A percentile compares a stretch with the other conserved stretches of the same genome.
Conservation (phyloP, 2,797 vertebrate genomes). For the Gymnothorax javanicus region DNA sequence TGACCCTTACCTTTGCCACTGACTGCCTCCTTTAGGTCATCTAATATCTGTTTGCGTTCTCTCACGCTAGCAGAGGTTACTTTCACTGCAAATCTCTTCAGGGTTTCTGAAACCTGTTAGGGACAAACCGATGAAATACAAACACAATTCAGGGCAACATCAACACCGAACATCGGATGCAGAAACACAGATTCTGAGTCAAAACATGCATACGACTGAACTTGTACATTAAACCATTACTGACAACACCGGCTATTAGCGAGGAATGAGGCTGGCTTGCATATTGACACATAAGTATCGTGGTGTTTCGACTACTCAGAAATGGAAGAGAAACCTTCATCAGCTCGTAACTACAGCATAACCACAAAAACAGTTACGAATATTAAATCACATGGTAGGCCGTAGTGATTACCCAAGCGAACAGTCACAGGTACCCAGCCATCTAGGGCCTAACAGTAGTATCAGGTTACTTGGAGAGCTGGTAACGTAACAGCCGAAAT, state of each 20-base stretch:
- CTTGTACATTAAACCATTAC: not conserved
- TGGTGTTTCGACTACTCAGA: not conserved
- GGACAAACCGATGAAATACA: not conserved
- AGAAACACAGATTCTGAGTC: not conserved
- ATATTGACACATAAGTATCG: not conserved
- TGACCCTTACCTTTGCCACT: conserved; percentile 81
- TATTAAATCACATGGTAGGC: not conserved
- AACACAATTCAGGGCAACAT: not conserved
- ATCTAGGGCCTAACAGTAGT: not conserved
- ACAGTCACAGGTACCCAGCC: not conserved
- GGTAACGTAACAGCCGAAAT: not conserved
- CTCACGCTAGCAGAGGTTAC: conserved; percentile 94
- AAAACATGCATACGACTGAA: not conserved
- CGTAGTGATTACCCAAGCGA: not conserved
- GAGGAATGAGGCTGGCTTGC: not conserved
- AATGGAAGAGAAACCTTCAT: not conserved
- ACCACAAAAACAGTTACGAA: not conserved
- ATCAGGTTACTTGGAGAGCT: not conserved
- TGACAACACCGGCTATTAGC: not conserved
- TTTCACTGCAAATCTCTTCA: conserved; percentile 92
- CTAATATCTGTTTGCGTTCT: conserved; percentile 86
- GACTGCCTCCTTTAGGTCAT: conserved; percentile 84
- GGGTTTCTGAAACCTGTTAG: conserved; percentile 86
- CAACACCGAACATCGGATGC: not conserved
- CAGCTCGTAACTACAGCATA: not conserved